Evolutionary conservation across 2,113 vertebrate genomes (phyloP), one percentile per base, ranked within the genome.

Genomic region (Macrotus californicus): DNA sequence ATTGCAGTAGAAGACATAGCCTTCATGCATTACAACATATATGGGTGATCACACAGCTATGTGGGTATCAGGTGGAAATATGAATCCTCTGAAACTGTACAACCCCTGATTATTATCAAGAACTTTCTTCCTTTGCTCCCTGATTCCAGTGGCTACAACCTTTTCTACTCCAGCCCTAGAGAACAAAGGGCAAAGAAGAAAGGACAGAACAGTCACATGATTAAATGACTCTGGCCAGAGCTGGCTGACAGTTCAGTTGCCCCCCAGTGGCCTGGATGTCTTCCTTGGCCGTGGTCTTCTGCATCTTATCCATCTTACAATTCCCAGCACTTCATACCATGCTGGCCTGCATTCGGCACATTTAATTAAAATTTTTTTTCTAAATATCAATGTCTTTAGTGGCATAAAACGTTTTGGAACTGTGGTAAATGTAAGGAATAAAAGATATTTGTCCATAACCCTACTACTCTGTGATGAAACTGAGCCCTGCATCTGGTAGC

Each of bases 271-370:
- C 46, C 18, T 73, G 50, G 19, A 2, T 4, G 6, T 0, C 14
- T 4, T 21, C 7, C 15, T 29, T 22, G 34, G 12, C 50, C 0
- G 2, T 48, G 21, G 13, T 4, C 13, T 9, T 48, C 13, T 13
- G 24, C 0, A 0, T 21, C 1, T 5, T 10, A 3, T 1, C 22
- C 4, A 7, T 31, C 16, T 26, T 16, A 29, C 14, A 4, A 3
- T 46, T 43, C 13, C 18, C 1, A 31, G 24, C 7, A 3, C 5
- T 48, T 52, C 10, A 36, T 3, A 7, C 72, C 46, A 11, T 18
- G 16, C 8, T 52, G 31, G 41, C 4, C 16, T 43, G 21, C 52
- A 39, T 43, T 48, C 56, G 41, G 13, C 52, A 77, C 18, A 67
- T 9, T 61, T 36, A n/a, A 56, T 41, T 26, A 80, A 11, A 64